phyloP scores from a whole-genome alignment of 2,888 invertebrate genomes.

The Andrena praecox region DNA sequence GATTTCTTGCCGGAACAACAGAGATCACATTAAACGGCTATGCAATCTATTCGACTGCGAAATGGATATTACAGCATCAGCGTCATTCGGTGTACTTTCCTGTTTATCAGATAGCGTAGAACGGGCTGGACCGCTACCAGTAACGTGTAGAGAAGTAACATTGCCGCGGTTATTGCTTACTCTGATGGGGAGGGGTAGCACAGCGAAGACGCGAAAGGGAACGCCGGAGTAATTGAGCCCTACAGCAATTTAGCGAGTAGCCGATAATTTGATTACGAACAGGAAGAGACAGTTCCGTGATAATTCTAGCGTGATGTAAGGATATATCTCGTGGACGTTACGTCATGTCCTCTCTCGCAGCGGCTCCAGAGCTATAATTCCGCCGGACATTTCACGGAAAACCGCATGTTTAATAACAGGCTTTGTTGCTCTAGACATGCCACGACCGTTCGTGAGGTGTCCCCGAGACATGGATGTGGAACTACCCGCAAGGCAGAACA shows the following conservation, averaged over 20 bases:
- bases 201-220: slow-evolving; percentile 14
- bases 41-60: too few species aligned
- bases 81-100: too few species aligned
- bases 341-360: slow-evolving; percentile 7
- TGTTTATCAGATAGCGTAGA: neutral
- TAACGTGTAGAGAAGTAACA: slow-evolving; percentile 14
- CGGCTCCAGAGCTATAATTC: slow-evolving; percentile 32
- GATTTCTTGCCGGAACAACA: too few species aligned
- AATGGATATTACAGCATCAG: too few species aligned
- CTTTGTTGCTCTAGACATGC: slow-evolving; percentile 80
- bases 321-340: slow-evolving; percentile 9
- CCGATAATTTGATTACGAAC: slow-evolving; percentile 46
- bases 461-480: slow-evolving; percentile 88
- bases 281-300: slow-evolving; percentile 25
- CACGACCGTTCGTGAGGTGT: slow-evolving; percentile 88
- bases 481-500: slow-evolving; percentile 85
- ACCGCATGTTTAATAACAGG: slow-evolving; percentile 65
- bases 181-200: neutral
- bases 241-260: slow-evolving; percentile 26
- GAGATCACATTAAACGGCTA: too few species aligned
- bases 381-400: slow-evolving; percentile 36
- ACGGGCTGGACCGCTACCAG: neutral
- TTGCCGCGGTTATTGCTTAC: neutral
- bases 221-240: slow-evolving; percentile 26
- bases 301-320: slow-evolving; percentile 26